Evolutionary conservation across 1,140 invertebrate species (phyloP).

Genomic region (Nebria ingens): DNA sequence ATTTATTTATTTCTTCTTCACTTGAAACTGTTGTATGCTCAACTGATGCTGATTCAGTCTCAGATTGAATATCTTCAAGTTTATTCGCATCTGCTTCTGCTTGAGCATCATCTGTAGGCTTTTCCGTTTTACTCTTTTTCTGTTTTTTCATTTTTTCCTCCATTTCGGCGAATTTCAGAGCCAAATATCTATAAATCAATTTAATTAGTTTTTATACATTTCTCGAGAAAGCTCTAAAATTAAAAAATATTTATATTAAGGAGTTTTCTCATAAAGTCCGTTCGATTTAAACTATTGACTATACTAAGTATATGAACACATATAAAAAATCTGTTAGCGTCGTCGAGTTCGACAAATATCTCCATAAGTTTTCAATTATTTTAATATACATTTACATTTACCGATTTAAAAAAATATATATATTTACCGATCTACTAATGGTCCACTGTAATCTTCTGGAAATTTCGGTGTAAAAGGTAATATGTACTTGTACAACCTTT

Average conservation of each 20-base stretch:
- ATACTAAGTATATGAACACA: no score
- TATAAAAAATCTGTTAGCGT: no score
- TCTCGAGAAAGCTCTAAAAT: constrained; percentile 6
- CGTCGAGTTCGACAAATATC: no score
- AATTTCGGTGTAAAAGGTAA: constrained; percentile 74
- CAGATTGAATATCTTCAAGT: constrained; percentile 16
- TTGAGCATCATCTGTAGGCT: constrained; percentile 19
- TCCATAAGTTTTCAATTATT: no score
- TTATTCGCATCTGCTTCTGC: constrained; percentile 20
- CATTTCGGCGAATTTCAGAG: constrained; percentile 72
- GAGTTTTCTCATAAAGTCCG: not conserved
- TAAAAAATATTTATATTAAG: no score
- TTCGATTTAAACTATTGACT: not conserved
- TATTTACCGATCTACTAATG: constrained; percentile 64
- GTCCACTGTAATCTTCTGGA: constrained; percentile 76
- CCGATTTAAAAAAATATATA: not conserved
- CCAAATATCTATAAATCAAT: constrained; percentile 51
- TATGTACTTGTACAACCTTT: constrained; percentile 79
- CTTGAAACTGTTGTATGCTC: not conserved
- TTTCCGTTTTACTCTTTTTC: constrained; percentile 31
- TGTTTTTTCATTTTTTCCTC: constrained; percentile 55
- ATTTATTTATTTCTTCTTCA: constrained; percentile 5
- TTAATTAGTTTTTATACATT: no score
- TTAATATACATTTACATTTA: no score
- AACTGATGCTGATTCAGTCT: not conserved